A percentile compares a stretch with the other conserved stretches of the same genome.
Evolutionary conservation across 2,888 invertebrate genomes (phyloP).

Genomic region (Cheilosia pagana): DNA sequence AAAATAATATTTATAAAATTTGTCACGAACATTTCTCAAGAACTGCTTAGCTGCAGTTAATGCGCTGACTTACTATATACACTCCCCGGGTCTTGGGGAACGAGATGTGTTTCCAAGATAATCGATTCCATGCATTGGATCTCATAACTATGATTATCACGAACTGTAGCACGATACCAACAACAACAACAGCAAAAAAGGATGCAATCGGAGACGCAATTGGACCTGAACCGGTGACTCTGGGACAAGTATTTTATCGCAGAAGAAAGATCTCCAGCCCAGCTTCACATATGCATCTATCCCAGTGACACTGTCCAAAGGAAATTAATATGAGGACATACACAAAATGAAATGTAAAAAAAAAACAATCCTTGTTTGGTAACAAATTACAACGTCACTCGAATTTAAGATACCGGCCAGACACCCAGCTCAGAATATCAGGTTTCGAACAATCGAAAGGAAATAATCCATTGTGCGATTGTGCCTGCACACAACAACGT

Average conservation of each 20-base stretch:
- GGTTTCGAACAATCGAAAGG: conserved; percentile 55
- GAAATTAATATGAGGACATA: conserved; percentile 23
- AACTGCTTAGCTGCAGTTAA: conserved; percentile 44
- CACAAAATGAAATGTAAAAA: conserved; percentile 1
- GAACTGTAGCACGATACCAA: conserved; percentile 23
- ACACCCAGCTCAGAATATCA: conserved; percentile 37
- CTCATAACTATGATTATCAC: conserved; percentile 58
- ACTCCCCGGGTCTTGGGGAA: neutral
- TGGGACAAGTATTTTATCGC: conserved; percentile 47
- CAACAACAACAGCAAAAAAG: conserved; percentile 11
- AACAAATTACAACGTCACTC: conserved; percentile 66
- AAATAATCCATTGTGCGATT: conserved; percentile 56
- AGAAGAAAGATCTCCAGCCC: conserved; percentile 35
- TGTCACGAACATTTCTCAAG: conserved; percentile 71
- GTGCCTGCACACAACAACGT: conserved; percentile 44
- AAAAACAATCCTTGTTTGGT: conserved; percentile 37
- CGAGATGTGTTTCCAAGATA: conserved; percentile 66
- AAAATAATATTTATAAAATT: conserved; percentile 68
- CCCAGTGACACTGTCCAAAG: conserved; percentile 34
- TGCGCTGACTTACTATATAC: conserved; percentile 29
- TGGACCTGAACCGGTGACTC: conserved; percentile 33
- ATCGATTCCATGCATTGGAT: conserved; percentile 52
- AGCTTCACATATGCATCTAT: conserved; percentile 26
- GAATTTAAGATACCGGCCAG: conserved; percentile 10
- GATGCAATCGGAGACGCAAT: conserved; percentile 62